These are phyloP conservation scores for Dasypogon diadema DNA, from an alignment of 2,888 invertebrate genomes.

Conservation along the genomic window DNA sequence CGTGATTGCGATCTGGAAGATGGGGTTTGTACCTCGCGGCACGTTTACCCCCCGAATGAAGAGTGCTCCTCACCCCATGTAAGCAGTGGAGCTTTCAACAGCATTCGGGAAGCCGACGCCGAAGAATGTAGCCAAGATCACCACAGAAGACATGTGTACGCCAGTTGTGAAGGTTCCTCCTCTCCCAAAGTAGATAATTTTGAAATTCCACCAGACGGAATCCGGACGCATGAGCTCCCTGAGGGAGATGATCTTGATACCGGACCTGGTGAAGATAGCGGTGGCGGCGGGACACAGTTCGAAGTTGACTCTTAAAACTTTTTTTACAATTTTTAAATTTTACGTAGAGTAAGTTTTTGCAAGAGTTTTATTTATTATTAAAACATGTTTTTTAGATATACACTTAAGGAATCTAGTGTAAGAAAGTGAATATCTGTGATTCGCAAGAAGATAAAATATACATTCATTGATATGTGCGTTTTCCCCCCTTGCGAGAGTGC, in stretches of 20 bases:
- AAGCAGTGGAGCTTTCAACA: slow-evolving; percentile 66
- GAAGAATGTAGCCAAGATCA: slow-evolving; percentile 48
- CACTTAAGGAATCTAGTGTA: slow-evolving; percentile 26
- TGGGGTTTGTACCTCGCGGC: slow-evolving; percentile 61
- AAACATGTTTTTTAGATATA: slow-evolving; percentile 39
- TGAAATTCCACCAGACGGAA: slow-evolving; percentile 58
- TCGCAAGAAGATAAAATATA: slow-evolving; percentile 45
- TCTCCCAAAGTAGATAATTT: slow-evolving; percentile 66
- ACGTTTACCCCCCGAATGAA: slow-evolving; percentile 68
- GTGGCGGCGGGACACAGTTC: not conserved
- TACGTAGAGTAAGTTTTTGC: slow-evolving; percentile 23
- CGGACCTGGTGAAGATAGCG: not conserved
- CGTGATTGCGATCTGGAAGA: slow-evolving; percentile 66
- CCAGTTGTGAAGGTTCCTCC: slow-evolving; percentile 64
- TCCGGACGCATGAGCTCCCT: slow-evolving; percentile 44
- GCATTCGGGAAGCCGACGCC: slow-evolving; percentile 66
- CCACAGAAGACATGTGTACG: slow-evolving; percentile 64
- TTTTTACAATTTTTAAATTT: slow-evolving; percentile 30
- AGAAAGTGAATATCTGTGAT: slow-evolving; percentile 52
- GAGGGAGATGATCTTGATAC: slow-evolving; percentile 8
- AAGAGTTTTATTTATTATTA: slow-evolving; percentile 40
- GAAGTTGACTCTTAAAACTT: slow-evolving; percentile 20
- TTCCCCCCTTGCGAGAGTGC: not conserved
- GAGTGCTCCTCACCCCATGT: slow-evolving; percentile 66
- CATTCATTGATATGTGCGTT: slow-evolving; percentile 31